Base-by-base conservation (phyloP, 2,797 vertebrate species). In the Scarus forsteni region DNA sequence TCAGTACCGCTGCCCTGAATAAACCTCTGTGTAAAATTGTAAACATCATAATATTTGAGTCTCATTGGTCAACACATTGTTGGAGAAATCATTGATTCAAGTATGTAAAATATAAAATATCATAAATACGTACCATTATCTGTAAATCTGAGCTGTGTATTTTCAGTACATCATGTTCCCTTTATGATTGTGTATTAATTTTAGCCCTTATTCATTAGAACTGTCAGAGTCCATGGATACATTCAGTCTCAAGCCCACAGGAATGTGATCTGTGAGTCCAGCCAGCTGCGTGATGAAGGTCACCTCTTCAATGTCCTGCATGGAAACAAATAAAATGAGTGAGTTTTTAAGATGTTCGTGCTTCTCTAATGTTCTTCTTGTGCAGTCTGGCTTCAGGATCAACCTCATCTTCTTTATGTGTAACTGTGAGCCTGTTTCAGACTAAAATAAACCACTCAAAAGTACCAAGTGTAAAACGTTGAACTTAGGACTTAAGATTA, bases 241-340 rank as follows among this genome's bases (percentile, higher is more conserved):
- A 40, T 89, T 89, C 46, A 96, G 83, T 73, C 92, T 94, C 77
- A 96, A 81, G 52, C 93, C 92, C 34, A 96, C 92, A 10, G 95
- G 95, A 65, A 96, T 89, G 55, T 96, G 95, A 83, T 96, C 95
- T 0, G 94, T 95, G 46, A 96, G 89, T 27, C 94, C 94, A 38
- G 95, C 95, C 74, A 96, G 86, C 75, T 94, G 93, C 0, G 94
- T 96, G 57, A 96, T 91, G 49, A 93, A 95, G 11, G 92, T 93
- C 69, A 95, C 85, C 77, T 94, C 93, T 71, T 96, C 95, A 35
- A 96, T 78, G 64, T 93, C 94, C 95, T 96, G 52, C 18, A 72
- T 56, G 48, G 44, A 85, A 52, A 83, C 43, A 89, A 61, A 60
- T 6, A 85, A 0, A 59, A 16, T n/a, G 13, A 15, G 10, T 39